Evolutionary conservation across 1,140 invertebrate species (phyloP), one percentile per base, ranked within the genome.

Genomic region (Scaptodrosophila lebanonensis): DNA sequence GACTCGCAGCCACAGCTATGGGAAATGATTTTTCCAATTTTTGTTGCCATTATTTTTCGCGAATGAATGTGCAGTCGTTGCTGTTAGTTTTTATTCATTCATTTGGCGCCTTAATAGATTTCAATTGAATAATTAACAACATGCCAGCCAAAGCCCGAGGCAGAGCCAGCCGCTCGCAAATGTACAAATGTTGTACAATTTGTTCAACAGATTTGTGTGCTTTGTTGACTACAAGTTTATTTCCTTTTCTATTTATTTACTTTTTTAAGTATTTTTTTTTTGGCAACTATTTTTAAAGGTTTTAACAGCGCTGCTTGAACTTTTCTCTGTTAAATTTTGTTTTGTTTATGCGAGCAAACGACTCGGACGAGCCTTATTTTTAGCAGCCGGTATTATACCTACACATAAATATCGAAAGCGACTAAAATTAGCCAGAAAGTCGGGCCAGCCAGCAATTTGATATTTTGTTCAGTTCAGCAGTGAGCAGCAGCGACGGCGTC

Each of bases 81-180:
- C 48, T 25, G 16, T 15, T 27, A 33, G 39, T 64, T 48, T 38
- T 25, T 54, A 35, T 57, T 53, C 61, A 45, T 75, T 61, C 44
- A 57, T 50, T 51, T 39, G 13, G 47, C 50, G 56, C 69, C 63
- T 70, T 82, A 82, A 82, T 82, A 51, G 62, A 82, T 82, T 72
- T 82, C 75, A 82, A 82, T 82, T 82, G 75, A 82, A 82, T 82
- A 82, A 82, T 82, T 82, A 82, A 82, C 75, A 71, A 45, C 72
- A 61, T 77, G 71, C 62, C 56, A 53, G 59, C 25, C 17, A 18
- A 11, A 58, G 17, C 27, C 13, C 16, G 29, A 36, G 32, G 11
- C 9, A 12, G 18, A n/a, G n/a, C n/a, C n/a, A n/a, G n/a, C n/a
- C n/a, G n/a, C n/a, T n/a, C n/a, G n/a, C n/a, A n/a, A n/a, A n/a